Conservation (phyloP, 2,113 vertebrate species). For the Cynocephalus volans region DNA sequence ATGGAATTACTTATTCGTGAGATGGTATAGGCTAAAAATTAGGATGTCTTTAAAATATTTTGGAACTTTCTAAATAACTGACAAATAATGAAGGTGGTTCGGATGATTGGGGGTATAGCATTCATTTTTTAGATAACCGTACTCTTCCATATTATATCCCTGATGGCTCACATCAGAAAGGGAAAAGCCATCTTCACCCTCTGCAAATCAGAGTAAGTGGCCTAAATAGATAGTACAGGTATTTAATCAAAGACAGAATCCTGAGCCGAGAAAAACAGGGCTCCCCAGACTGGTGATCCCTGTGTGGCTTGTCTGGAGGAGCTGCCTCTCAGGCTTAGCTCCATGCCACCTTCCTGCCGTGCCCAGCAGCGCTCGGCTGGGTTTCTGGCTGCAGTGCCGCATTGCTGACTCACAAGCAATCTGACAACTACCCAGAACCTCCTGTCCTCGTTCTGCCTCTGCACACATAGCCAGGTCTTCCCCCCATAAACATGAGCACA, state of each 20-base stretch:
- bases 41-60: neutral
- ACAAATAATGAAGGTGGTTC: neutral
- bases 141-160: neutral
- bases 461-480: neutral
- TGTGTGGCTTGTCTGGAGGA: neutral
- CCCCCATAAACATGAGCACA: neutral
- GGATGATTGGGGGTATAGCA: neutral
- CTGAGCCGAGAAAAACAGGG: neutral
- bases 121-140: neutral
- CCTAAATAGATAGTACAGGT: neutral
- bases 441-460: neutral
- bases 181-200: neutral
- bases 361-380: conserved; percentile 37
- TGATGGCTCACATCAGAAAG: neutral
- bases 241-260: neutral
- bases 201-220: neutral
- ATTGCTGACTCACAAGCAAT: conserved; percentile 75
- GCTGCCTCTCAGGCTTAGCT: neutral
- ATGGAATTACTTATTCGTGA: neutral
- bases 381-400: conserved; percentile 17
- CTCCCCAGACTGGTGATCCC: neutral
- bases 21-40: neutral
- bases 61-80: neutral
- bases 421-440: conserved; percentile 22
- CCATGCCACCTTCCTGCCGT: neutral